Evolutionary conservation across 2,113 vertebrate species (phyloP).

Genomic region (Myodes glareolus): DNA sequence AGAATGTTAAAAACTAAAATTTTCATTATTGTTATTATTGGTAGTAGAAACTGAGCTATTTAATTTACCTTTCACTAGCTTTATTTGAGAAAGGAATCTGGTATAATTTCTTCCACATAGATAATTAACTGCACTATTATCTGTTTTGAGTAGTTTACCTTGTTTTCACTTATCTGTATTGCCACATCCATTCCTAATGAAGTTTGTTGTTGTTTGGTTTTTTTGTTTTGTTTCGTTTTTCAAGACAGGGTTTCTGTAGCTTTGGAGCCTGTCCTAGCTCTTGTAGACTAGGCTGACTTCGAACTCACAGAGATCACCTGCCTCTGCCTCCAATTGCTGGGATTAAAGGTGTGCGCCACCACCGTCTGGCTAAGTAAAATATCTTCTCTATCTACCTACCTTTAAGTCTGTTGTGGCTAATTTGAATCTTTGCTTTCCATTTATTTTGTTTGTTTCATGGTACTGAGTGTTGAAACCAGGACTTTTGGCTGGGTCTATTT

Average conservation of each 20-base stretch:
- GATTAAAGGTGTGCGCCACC: too few species aligned
- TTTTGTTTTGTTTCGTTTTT: too few species aligned
- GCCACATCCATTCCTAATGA: background rate
- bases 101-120: background rate
- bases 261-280: too few species aligned
- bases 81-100: background rate
- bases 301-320: too few species aligned
- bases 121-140: too few species aligned
- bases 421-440: slow-evolving; percentile 3
- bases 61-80: background rate
- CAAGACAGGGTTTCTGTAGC: too few species aligned
- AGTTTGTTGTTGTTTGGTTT: background rate
- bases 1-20: background rate
- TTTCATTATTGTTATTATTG: background rate
- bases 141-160: background rate
- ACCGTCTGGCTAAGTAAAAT: too few species aligned
- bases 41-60: background rate
- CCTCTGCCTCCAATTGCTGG: too few species aligned
- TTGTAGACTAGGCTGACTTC: too few species aligned
- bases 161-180: background rate
- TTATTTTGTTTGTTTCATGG: background rate
- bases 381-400: background rate
- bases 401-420: background rate
- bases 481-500: background rate
- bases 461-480: background rate